A percentile compares a stretch with the other conserved stretches of the same genome.
These are phyloP conservation scores for Lichenostomus cassidix DNA, from an alignment of 2,113 vertebrate genomes.

Conservation along the genomic window DNA sequence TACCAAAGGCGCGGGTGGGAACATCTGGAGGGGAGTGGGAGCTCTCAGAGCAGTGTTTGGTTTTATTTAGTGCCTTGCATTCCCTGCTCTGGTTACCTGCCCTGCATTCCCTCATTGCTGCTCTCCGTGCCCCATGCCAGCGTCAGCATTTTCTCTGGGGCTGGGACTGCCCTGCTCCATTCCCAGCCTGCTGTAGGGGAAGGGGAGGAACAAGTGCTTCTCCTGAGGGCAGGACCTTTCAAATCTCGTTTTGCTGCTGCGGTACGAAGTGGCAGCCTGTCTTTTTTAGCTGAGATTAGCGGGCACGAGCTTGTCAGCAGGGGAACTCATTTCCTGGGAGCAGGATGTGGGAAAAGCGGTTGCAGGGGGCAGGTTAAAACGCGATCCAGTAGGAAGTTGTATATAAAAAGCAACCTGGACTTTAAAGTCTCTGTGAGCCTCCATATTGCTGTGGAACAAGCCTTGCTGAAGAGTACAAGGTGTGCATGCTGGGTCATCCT, in stretches of 20 bases:
- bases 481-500: not conserved
- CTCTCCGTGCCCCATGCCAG: not conserved
- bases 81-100: not conserved
- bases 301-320: not conserved
- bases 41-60: not conserved
- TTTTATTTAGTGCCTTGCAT: not conserved
- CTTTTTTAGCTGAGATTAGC: not conserved
- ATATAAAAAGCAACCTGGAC: not conserved
- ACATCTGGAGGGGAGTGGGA: not conserved
- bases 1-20: not conserved
- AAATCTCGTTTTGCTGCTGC: not conserved
- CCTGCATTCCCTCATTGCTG: fast-evolving
- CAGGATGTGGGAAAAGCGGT: not conserved
- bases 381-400: not conserved
- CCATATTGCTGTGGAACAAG: not conserved
- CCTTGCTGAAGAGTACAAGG: not conserved
- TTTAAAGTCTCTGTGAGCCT: not conserved
- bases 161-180: not conserved
- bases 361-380: not conserved
- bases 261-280: slow-evolving; percentile 13
- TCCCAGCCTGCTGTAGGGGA: not conserved
- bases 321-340: not conserved
- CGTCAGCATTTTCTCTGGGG: not conserved
- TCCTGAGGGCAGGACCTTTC: slow-evolving; percentile 46
- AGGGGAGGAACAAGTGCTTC: not conserved